These are phyloP conservation scores for Oceanodroma tethys DNA, from an alignment of 2,113 vertebrate genomes.

Conservation along the genomic window DNA sequence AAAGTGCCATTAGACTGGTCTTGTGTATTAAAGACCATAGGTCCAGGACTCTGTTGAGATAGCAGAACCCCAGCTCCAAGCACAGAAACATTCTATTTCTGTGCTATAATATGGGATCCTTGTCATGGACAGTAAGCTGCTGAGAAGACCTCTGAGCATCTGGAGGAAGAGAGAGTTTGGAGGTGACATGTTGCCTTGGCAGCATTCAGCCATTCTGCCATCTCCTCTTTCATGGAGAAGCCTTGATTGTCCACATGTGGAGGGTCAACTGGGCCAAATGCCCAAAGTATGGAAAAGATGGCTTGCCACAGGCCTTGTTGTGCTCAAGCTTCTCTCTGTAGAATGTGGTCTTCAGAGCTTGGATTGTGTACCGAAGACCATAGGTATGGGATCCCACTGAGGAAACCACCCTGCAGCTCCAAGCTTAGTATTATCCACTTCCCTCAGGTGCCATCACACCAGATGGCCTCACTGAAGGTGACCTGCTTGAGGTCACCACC, in stretches of 20 bases:
- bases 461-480: neutral
- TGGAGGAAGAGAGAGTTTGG: neutral
- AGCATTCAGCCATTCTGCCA: neutral
- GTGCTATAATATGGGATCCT: neutral
- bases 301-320: neutral
- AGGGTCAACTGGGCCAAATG: neutral
- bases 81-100: neutral
- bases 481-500: neutral
- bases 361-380: neutral
- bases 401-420: neutral
- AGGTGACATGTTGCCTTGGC: neutral
- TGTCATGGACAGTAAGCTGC: neutral
- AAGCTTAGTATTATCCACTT: neutral
- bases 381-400: neutral
- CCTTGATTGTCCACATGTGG: neutral
- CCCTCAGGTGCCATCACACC: neutral
- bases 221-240: neutral
- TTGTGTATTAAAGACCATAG: neutral
- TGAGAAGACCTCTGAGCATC: neutral
- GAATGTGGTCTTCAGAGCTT: neutral
- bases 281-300: neutral
- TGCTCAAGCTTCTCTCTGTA: neutral
- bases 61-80: neutral
- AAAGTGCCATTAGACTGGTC: neutral
- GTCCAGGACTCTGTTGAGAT: neutral